These are phyloP conservation scores for Rhagophthalmus giganteus DNA, from an alignment of 2,888 invertebrate genomes.

Conservation along the genomic window DNA sequence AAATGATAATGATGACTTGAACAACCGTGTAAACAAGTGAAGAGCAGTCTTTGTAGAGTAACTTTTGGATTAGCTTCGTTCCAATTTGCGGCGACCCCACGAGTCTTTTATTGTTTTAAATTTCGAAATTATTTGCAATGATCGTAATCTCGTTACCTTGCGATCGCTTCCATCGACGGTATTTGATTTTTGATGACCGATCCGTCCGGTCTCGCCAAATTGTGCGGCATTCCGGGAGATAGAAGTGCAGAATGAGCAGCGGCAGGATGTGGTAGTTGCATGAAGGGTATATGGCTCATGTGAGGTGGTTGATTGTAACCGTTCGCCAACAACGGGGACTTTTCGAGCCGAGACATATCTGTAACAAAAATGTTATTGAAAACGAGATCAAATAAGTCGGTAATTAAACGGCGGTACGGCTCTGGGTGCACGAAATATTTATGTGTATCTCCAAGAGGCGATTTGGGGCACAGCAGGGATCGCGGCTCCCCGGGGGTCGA, in stretches of 20 bases:
- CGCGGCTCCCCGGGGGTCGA: conserved; percentile 43
- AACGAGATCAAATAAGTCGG: too few relatives aligned
- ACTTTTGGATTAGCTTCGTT: conserved; percentile 28
- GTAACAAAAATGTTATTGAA: conserved; percentile 46
- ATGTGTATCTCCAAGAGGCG: conserved; percentile 43
- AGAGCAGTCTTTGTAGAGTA: conserved; percentile 36
- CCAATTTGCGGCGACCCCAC: not conserved
- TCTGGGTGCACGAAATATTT: conserved; percentile 35
- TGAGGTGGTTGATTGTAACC: conserved; percentile 94
- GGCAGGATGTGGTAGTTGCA: conserved; percentile 82
- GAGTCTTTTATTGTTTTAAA: too few relatives aligned
- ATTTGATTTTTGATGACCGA: conserved; percentile 84
- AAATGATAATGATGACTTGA: conserved; percentile 64
- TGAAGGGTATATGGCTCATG: conserved; percentile 92
- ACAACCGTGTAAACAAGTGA: conserved; percentile 55
- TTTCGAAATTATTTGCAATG: conserved; percentile 19
- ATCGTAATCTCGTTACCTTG: conserved; percentile 68
- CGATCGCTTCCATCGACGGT: conserved; percentile 88
- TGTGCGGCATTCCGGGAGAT: conserved; percentile 89
- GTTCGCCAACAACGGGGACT: conserved; percentile 88
- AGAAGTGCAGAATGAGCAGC: conserved; percentile 75
- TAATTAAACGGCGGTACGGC: conserved; percentile 19
- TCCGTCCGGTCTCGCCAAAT: conserved; percentile 79
- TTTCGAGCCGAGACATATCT: conserved; percentile 89
- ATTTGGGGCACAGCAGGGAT: conserved; percentile 49